phyloP scores from a whole-genome alignment of 1,140 invertebrate species.

The Nephila pilipes region DNA sequence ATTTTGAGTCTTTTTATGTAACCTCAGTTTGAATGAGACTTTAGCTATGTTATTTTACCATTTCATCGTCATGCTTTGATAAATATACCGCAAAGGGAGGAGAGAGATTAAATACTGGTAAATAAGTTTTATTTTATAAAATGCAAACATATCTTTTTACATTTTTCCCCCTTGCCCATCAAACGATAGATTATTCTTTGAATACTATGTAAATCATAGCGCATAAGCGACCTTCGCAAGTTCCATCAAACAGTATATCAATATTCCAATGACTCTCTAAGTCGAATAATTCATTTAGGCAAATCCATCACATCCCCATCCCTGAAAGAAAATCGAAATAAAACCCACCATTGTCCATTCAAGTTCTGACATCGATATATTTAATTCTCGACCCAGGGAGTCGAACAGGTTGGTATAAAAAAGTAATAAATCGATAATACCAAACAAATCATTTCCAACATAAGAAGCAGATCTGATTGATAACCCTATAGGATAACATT shows the following conservation, averaged over 20 bases:
- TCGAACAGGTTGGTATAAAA: background rate
- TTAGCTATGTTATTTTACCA: too few relatives aligned
- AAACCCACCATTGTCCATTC: background rate
- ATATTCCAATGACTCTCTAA: background rate
- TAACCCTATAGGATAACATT: background rate
- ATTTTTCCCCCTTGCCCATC: background rate
- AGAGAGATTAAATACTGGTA: too few relatives aligned
- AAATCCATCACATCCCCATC: background rate
- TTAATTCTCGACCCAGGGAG: background rate
- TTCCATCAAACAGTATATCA: background rate
- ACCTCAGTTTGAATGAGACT: too few relatives aligned
- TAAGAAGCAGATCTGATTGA: slow-evolving; percentile 1
- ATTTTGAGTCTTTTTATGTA: too few relatives aligned
- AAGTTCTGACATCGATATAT: slow-evolving; percentile 21
- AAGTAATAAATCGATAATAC: background rate
- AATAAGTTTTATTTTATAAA: too few relatives aligned
- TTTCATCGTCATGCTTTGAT: too few relatives aligned
- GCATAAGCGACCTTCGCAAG: background rate
- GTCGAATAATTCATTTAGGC: background rate
- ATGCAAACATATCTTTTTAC: too few relatives aligned
- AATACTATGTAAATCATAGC: background rate
- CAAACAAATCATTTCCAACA: background rate
- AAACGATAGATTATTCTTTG: background rate
- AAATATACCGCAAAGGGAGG: too few relatives aligned
- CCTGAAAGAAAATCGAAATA: slow-evolving; percentile 13